Evolutionary conservation across 2,888 invertebrate species (phyloP).

Genomic region (Noctuana brunneofusca): DNA sequence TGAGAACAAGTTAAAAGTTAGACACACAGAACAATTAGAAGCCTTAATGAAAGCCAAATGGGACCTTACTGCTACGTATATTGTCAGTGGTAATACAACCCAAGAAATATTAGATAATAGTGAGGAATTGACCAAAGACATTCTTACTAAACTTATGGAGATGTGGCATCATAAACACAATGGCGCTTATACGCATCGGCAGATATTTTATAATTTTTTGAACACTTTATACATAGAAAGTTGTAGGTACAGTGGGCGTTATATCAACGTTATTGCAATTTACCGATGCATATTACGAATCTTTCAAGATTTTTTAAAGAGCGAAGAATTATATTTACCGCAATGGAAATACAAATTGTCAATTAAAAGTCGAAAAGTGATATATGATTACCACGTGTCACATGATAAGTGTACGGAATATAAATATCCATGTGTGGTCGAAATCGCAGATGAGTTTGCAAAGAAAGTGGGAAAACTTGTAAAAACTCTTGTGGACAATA

Average conservation of each 20-base stretch:
- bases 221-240: not conserved
- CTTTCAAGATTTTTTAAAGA: not conserved
- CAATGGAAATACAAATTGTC: slow-evolving; percentile 8
- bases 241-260: not conserved
- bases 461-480: slow-evolving; percentile 44
- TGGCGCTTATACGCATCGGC: not conserved
- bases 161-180: slow-evolving; percentile 3
- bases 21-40: not conserved
- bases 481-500: slow-evolving; percentile 40
- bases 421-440: slow-evolving; percentile 18
- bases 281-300: not conserved
- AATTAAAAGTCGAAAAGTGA: slow-evolving; percentile 8
- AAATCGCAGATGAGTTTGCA: slow-evolving; percentile 40
- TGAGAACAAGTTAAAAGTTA: slow-evolving; percentile 1
- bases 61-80: slow-evolving; percentile 40
- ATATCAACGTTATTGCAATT: not conserved
- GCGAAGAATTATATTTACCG: not conserved
- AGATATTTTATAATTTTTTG: not conserved
- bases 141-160: slow-evolving; percentile 3
- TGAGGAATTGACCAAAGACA: slow-evolving; percentile 13
- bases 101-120: not conserved
- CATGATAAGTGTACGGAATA: slow-evolving; percentile 3
- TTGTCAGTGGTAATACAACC: slow-evolving; percentile 27
- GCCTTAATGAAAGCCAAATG: slow-evolving; percentile 47
- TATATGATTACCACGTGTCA: not conserved